Percentiles rank a stretch among this genome's conserved stretches.
These are phyloP conservation scores for Megaustenia siamemsis DNA, from an alignment of 2,888 invertebrate species.

Conservation along the genomic window DNA sequence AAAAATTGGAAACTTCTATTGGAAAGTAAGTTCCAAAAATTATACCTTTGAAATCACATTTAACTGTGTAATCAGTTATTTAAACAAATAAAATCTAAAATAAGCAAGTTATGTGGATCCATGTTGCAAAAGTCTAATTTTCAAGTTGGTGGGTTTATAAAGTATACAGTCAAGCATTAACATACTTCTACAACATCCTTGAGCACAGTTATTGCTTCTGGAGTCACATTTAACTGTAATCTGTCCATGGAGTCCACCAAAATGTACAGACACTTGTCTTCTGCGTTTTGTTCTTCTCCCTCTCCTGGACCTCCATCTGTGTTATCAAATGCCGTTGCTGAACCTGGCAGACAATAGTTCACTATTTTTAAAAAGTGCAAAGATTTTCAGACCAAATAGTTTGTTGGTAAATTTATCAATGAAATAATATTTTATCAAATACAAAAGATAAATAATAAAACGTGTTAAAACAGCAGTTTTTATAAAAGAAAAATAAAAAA, in stretches of 20 bases:
- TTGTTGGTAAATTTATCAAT: no score
- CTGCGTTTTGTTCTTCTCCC: constrained; percentile 56
- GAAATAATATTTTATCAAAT: no score
- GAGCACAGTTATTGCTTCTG: constrained; percentile 84
- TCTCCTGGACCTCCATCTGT: constrained; percentile 55
- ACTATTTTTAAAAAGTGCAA: no score
- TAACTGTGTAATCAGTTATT: not conserved
- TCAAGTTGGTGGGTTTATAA: no score
- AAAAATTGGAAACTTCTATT: no score
- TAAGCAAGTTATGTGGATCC: no score
- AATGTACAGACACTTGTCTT: constrained; percentile 84
- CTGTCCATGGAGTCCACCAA: constrained; percentile 86
- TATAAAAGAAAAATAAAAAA: not conserved
- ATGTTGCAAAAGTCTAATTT: no score
- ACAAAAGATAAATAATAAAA: not conserved
- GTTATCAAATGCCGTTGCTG: constrained; percentile 58
- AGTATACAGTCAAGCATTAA: not conserved
- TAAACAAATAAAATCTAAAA: no score
- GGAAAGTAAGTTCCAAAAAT: no score
- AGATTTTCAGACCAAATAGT: no score
- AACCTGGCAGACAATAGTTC: not conserved
- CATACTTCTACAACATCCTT: constrained; percentile 80
- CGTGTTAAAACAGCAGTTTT: not conserved
- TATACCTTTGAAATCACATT: not conserved
- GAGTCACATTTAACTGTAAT: constrained; percentile 86